Evolutionary conservation across 2,113 vertebrate genomes (phyloP).

Genomic region (Proterorhinus semilunaris): DNA sequence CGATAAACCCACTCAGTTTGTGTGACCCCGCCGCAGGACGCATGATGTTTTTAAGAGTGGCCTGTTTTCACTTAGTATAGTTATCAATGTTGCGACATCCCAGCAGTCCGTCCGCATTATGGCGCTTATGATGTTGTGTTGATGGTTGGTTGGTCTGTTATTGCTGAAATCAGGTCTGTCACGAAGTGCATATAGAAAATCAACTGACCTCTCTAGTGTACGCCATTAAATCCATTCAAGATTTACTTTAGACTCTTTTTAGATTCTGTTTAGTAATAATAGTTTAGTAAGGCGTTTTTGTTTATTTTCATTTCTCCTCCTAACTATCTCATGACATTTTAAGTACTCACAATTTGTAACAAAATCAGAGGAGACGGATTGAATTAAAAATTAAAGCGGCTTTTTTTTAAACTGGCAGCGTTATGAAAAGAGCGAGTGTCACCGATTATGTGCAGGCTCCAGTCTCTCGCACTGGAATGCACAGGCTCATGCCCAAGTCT

Average conservation of each 20-base stretch:
- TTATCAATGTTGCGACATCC: neutral
- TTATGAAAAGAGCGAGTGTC: conserved; percentile 11
- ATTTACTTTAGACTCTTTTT: too few relatives aligned
- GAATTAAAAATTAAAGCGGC: conserved; percentile 12
- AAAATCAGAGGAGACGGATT: conserved; percentile 13
- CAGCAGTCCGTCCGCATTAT: neutral
- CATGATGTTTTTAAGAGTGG: neutral
- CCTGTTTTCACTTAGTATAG: conserved; percentile 15
- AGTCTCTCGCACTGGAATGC: neutral
- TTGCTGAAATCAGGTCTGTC: too few relatives aligned
- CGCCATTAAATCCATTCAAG: too few relatives aligned
- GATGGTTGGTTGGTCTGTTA: neutral
- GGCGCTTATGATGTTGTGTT: neutral
- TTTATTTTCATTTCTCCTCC: neutral
- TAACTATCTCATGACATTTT: conserved; percentile 27
- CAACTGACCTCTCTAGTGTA: neutral
- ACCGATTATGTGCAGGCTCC: conserved; percentile 13
- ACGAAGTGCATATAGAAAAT: neutral
- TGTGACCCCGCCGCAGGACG: conserved; percentile 28
- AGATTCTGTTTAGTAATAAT: too few relatives aligned
- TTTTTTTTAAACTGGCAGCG: too few relatives aligned
- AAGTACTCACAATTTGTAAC: conserved; percentile 18
- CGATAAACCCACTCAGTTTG: conserved; percentile 38
- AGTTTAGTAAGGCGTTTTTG: too few relatives aligned
- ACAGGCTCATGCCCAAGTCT: neutral